A percentile compares a stretch with the other conserved stretches of the same genome.
Conservation (phyloP, 2,888 invertebrate species). For the Theodoxus fluviatilis region DNA sequence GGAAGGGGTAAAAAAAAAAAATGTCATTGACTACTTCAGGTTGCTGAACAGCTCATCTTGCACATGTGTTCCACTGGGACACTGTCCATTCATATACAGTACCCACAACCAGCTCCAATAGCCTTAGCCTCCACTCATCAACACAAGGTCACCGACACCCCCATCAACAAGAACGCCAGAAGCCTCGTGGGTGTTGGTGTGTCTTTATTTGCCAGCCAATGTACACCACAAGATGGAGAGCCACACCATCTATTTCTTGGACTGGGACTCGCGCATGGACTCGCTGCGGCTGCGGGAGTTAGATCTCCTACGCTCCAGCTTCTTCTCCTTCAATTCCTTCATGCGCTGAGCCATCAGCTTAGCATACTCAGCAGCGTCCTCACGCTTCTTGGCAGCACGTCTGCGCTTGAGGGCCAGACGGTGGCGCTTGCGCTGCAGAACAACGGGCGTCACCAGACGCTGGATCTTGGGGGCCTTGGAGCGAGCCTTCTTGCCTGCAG, state of each 20-base stretch:
- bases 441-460: conserved; percentile 89
- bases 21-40: no score
- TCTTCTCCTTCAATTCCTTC: conserved; percentile 74
- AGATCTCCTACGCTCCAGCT: conserved; percentile 52
- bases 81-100: no score
- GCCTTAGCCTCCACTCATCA: no score
- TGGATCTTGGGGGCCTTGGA: conserved; percentile 94
- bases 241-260: conserved; percentile 29
- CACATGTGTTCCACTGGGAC: no score
- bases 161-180: no score
- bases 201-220: no score
- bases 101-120: no score
- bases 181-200: no score
- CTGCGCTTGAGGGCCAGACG: conserved; percentile 87
- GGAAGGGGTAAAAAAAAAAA: no score
- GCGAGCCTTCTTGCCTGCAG: conserved; percentile 71
- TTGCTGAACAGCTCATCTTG: no score
- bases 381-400: conserved; percentile 81
- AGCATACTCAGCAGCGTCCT: conserved; percentile 88
- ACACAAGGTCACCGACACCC: no score
- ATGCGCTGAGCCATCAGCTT: conserved; percentile 89
- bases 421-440: conserved; percentile 86
- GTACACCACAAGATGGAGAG: no score
- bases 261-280: conserved; percentile 33
- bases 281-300: conserved; percentile 45